These are phyloP conservation scores for Rallus limicola DNA, from an alignment of 2,113 vertebrate genomes.

Conservation along the genomic window DNA sequence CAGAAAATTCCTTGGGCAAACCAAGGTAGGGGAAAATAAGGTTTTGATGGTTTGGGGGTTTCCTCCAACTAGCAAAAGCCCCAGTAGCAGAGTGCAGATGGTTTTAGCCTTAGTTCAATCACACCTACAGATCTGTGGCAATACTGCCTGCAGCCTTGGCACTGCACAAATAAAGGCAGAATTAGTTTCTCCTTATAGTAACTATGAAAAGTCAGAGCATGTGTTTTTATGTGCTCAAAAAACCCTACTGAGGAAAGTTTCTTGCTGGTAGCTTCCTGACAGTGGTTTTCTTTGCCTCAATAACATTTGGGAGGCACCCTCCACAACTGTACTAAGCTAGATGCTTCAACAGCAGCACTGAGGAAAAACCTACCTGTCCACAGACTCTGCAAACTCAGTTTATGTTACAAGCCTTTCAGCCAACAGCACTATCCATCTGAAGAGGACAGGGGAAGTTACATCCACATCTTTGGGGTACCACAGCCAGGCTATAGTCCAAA, in stretches of 20 bases:
- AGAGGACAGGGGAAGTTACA: no score
- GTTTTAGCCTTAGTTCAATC: neutral
- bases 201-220: neutral
- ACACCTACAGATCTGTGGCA: neutral
- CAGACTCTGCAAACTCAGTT: neutral
- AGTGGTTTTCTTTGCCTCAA: neutral
- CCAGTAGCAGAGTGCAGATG: neutral
- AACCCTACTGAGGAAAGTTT: neutral
- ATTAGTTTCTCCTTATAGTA: neutral
- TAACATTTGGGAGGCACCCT: neutral
- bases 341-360: neutral
- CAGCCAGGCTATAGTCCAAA: no score
- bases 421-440: neutral
- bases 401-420: neutral
- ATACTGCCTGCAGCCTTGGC: neutral
- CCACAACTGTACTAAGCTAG: neutral
- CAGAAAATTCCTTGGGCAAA: neutral
- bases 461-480: no score
- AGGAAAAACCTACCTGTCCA: neutral
- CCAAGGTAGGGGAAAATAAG: neutral
- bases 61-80: neutral
- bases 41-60: neutral
- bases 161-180: neutral
- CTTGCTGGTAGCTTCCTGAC: neutral
- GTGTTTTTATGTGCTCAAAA: neutral